These are phyloP conservation scores for Pitangus sulphuratus DNA, from an alignment of 2,797 vertebrate genomes.

Conservation along the genomic window DNA sequence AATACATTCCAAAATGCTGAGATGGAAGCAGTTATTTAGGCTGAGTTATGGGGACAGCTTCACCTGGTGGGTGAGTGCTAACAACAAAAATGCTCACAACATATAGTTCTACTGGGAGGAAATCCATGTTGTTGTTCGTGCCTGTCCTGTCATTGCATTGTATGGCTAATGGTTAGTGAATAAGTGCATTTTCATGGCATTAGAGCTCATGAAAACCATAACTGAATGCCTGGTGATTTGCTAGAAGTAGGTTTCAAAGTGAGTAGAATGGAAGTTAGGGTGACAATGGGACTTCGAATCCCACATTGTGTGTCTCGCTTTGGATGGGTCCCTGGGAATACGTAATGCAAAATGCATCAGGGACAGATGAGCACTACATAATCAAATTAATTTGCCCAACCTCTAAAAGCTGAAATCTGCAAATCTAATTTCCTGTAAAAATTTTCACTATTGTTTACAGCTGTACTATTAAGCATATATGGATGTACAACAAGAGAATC, in stretches of 20 bases:
- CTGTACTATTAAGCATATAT: not conserved
- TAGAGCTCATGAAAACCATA: not conserved
- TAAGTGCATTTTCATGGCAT: not conserved
- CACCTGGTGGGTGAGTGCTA: not conserved
- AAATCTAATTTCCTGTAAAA: constrained; percentile 54
- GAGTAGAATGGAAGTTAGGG: not conserved
- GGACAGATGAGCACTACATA: not conserved
- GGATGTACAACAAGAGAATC: constrained; percentile 40
- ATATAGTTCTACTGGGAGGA: not conserved
- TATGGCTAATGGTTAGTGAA: not conserved
- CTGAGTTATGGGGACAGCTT: not conserved
- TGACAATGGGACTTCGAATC: not conserved
- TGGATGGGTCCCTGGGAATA: not conserved
- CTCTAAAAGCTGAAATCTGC: constrained; percentile 38
- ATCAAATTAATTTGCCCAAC: constrained; percentile 8
- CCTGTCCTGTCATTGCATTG: not conserved
- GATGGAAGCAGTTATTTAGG: not conserved
- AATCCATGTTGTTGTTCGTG: not conserved
- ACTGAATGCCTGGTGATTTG: not conserved
- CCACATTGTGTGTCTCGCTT: not conserved
- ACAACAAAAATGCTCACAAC: not conserved
- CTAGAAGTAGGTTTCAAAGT: not conserved
- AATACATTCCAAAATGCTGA: not conserved
- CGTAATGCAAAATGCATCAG: not conserved
- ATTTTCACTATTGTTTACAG: constrained; percentile 54